These are phyloP conservation scores for Cordilura impudica DNA, from an alignment of 2,888 invertebrate species.

Conservation along the genomic window DNA sequence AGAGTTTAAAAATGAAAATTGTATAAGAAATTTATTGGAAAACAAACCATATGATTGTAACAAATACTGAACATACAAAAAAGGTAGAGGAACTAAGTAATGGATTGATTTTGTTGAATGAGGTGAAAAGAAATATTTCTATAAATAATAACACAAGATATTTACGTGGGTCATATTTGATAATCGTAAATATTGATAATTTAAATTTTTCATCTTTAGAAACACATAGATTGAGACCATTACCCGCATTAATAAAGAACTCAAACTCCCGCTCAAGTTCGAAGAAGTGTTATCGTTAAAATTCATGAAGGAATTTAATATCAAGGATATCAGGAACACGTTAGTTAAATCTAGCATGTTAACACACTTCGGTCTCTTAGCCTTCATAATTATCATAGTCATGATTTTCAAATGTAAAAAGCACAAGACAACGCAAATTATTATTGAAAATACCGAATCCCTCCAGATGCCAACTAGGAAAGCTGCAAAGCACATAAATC, in stretches of 20 bases:
- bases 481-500: no score
- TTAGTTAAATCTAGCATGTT: no score
- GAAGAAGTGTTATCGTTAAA: slow-evolving; percentile 26
- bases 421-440: no score
- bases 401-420: no score
- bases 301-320: slow-evolving; percentile 26
- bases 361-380: no score
- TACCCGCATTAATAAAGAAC: neutral
- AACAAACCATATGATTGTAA: slow-evolving; percentile 25
- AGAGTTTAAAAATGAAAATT: neutral
- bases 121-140: slow-evolving; percentile 9
- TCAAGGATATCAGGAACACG: slow-evolving; percentile 1
- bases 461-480: no score
- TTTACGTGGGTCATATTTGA: slow-evolving; percentile 1
- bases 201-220: slow-evolving; percentile 28
- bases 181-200: slow-evolving; percentile 28
- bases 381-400: no score
- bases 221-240: slow-evolving; percentile 8
- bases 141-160: slow-evolving; percentile 10
- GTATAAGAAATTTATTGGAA: slow-evolving; percentile 28
- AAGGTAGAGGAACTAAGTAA: no score
- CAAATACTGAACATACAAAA: slow-evolving; percentile 1
- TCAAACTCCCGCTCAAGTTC: slow-evolving; percentile 12
- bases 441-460: no score
- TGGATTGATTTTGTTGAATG: neutral